Conservation (phyloP, 30 jellyfish, hydroid and myxozoan species). For the Pseudorhiza aurosa region DNA sequence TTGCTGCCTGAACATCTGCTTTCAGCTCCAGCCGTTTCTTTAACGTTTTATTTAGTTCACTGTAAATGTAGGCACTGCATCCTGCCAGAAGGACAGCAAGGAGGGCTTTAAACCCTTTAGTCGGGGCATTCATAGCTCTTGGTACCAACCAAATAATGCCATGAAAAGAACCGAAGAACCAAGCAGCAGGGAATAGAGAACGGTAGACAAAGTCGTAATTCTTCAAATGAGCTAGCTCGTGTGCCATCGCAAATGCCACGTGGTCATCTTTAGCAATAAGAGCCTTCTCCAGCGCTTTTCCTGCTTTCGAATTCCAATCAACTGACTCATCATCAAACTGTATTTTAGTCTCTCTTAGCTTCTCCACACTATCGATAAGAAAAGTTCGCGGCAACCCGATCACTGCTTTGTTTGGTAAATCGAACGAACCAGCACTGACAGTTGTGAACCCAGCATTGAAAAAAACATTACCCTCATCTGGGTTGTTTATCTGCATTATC, state of each 20-base stretch:
- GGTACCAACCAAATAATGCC: constrained; percentile 53
- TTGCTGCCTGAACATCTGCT: constrained; percentile 82
- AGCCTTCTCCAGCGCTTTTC: constrained; percentile 65
- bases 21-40: constrained; percentile 37
- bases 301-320: constrained; percentile 67
- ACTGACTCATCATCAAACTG: constrained; percentile 44
- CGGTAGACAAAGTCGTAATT: constrained; percentile 54
- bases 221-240: constrained; percentile 86
- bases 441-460: constrained; percentile 67
- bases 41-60: constrained; percentile 9
- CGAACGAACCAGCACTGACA: constrained; percentile 79
- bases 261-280: constrained; percentile 58
- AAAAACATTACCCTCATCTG: constrained; percentile 20
- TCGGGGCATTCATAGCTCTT: constrained; percentile 60
- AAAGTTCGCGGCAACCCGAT: constrained; percentile 81
- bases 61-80: constrained; percentile 43
- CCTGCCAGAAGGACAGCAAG: constrained; percentile 46
- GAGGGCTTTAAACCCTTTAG: constrained; percentile 28
- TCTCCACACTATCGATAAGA: constrained; percentile 21
- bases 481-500: constrained; percentile 50
- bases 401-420: constrained; percentile 76
- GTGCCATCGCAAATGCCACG: constrained; percentile 80
- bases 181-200: constrained; percentile 55
- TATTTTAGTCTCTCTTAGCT: constrained; percentile 37
- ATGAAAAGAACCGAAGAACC: constrained; percentile 66